Conservation (phyloP, 2,113 vertebrate species). For the Odocoileus virginianus region DNA sequence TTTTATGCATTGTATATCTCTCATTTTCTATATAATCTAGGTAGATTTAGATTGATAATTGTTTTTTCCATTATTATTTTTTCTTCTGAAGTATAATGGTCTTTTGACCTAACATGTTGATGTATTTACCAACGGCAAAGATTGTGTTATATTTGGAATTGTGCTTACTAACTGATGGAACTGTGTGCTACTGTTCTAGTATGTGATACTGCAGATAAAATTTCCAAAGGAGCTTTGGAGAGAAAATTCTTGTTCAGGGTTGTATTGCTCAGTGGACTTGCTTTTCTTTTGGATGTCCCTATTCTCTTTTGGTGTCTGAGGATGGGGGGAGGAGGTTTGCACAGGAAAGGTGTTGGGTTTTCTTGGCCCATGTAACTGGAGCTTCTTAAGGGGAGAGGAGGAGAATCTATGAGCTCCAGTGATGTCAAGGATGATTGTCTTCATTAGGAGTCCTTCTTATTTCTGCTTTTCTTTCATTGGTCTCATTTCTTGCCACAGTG, state of each 20-base stretch:
- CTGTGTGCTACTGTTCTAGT: neutral
- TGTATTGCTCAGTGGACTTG: neutral
- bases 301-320: neutral
- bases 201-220: neutral
- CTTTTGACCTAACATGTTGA: neutral
- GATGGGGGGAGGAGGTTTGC: neutral
- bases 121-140: neutral
- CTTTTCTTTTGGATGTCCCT: neutral
- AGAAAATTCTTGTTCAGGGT: neutral
- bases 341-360: neutral
- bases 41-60: neutral
- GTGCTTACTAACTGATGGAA: neutral
- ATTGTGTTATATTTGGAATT: conserved; percentile 14
- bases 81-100: neutral
- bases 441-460: neutral
- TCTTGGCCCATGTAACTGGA: neutral
- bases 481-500: neutral
- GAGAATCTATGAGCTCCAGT: neutral
- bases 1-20: neutral
- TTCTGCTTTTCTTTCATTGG: neutral
- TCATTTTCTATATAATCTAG: neutral
- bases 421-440: neutral
- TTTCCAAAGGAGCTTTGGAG: neutral
- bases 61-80: neutral
- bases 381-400: neutral